A percentile compares a stretch with the other conserved stretches of the same genome.
Conservation (phyloP, 2,888 invertebrate genomes). For the Cancer borealis region DNA sequence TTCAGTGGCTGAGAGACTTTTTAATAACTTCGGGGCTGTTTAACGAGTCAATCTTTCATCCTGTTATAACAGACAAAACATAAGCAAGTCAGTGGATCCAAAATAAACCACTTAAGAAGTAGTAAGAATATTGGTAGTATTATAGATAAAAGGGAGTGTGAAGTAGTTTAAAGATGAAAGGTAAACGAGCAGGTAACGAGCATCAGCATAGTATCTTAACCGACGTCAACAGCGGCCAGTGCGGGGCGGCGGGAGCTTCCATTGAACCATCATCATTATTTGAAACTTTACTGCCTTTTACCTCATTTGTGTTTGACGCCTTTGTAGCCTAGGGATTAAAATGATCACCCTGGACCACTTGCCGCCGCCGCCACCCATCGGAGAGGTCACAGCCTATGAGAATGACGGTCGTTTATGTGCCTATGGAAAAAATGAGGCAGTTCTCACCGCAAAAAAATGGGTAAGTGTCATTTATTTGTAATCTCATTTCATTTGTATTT, state of each 20-base stretch:
- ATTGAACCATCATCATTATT: neutral
- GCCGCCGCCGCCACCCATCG: constrained; percentile 59
- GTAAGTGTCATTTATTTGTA: neutral
- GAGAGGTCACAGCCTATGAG: constrained; percentile 63
- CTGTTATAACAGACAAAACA: too few relatives aligned
- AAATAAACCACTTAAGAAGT: neutral
- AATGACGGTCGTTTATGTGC: constrained; percentile 60
- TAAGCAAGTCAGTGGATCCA: neutral
- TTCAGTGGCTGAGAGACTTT: too few relatives aligned
- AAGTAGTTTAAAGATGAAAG: too few relatives aligned
- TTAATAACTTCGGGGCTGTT: too few relatives aligned
- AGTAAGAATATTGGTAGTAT: neutral
- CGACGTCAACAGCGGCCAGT: neutral
- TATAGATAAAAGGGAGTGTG: neutral
- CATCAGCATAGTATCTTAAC: neutral
- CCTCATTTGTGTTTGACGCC: neutral
- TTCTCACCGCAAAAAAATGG: constrained; percentile 53
- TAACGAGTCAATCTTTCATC: too few relatives aligned
- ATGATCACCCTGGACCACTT: constrained; percentile 70
- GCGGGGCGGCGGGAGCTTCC: neutral
- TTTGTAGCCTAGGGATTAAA: neutral
- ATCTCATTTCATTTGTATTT: neutral
- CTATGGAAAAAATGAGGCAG: neutral
- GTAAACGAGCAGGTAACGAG: too few relatives aligned
- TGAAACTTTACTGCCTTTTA: neutral